Conservation (phyloP, 2,888 invertebrate species). For the Leptopilina drosophilae region DNA sequence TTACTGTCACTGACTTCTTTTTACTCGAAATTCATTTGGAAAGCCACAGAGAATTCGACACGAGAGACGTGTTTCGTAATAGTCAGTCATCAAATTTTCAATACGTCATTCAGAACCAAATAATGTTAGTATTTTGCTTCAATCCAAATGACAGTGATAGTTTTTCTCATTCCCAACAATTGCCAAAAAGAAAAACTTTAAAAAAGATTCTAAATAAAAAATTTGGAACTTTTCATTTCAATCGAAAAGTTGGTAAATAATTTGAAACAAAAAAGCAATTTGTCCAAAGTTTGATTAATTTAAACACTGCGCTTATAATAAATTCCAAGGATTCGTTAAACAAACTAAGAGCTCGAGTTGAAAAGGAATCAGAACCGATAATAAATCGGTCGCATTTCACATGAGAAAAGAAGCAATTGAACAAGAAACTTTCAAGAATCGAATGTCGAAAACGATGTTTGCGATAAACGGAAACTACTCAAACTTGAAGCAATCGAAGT, state of each 20-base stretch:
- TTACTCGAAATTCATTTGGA: neutral
- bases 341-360: neutral
- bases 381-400: neutral
- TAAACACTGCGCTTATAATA: neutral
- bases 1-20: constrained; percentile 6
- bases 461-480: neutral
- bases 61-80: neutral
- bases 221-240: too few relatives aligned
- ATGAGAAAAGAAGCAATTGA: neutral
- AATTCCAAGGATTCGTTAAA: neutral
- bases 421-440: constrained; percentile 1
- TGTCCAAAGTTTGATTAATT: too few relatives aligned
- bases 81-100: too few relatives aligned
- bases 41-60: neutral
- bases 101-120: too few relatives aligned
- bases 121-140: too few relatives aligned
- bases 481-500: neutral
- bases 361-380: neutral
- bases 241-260: too few relatives aligned
- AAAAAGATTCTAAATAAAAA: too few relatives aligned
- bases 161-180: too few relatives aligned
- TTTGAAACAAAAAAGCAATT: too few relatives aligned
- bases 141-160: too few relatives aligned
- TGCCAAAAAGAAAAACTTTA: too few relatives aligned
- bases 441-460: constrained; percentile 7